Evolutionary conservation across 2,888 invertebrate genomes (phyloP).

Genomic region (Scaptomyza reducta): DNA sequence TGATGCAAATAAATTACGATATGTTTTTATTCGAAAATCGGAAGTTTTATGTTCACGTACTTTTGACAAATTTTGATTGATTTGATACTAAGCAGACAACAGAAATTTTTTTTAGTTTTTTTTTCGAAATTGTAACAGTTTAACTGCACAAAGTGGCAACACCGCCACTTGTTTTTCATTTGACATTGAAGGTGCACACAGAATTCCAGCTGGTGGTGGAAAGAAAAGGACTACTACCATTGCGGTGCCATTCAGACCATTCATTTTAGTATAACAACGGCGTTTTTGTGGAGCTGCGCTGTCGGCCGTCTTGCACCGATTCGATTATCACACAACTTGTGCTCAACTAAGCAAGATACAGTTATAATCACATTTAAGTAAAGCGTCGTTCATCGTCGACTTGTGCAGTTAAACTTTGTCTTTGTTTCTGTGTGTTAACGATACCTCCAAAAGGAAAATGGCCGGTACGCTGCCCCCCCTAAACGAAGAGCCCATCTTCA

Average conservation of each 20-base stretch:
- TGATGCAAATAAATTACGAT: not conserved
- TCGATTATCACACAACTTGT: constrained; percentile 33
- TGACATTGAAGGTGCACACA: constrained; percentile 82
- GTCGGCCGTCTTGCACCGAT: constrained; percentile 58
- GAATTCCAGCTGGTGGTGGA: constrained; percentile 68
- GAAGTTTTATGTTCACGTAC: not conserved
- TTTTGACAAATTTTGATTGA: constrained; percentile 7
- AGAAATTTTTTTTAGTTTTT: not conserved
- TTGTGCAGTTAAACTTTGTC: constrained; percentile 51
- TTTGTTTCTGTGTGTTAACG: constrained; percentile 59
- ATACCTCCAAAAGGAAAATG: constrained; percentile 61
- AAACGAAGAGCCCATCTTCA: constrained; percentile 89
- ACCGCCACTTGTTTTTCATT: constrained; percentile 83
- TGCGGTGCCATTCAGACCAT: constrained; percentile 47
- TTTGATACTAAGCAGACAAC: not conserved
- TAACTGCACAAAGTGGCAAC: constrained; percentile 61
- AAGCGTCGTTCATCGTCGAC: constrained; percentile 45
- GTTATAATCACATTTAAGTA: constrained; percentile 53
- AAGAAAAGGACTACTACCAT: constrained; percentile 63
- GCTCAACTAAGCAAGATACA: constrained; percentile 11
- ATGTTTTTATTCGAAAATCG: constrained; percentile 3
- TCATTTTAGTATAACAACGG: constrained; percentile 51
- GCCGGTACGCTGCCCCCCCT: constrained; percentile 85
- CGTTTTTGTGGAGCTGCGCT: constrained; percentile 53
- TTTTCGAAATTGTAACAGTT: constrained; percentile 13